Conservation (phyloP, 2,797 vertebrate species). For the Gymnoscopelus microlampas region DNA sequence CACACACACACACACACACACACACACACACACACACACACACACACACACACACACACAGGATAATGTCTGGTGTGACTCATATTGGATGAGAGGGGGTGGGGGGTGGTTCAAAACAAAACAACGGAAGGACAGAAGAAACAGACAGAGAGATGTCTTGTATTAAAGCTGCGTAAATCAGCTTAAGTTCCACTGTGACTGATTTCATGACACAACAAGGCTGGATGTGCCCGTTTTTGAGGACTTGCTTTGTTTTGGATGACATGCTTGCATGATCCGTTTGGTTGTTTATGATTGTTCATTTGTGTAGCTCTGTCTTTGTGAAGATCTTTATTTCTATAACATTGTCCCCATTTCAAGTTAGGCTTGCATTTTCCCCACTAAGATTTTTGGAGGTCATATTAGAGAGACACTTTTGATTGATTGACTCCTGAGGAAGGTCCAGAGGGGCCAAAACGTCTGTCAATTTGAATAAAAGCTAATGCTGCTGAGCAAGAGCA, state of each 20-base stretch:
- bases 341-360: no score
- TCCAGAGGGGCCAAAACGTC: no score
- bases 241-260: not conserved
- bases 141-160: slow-evolving; percentile 8
- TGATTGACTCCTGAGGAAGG: no score
- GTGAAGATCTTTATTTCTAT: no score
- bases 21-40: no score
- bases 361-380: no score
- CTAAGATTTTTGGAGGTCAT: no score
- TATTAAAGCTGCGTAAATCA: not conserved
- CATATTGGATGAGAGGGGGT: slow-evolving; percentile 20
- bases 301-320: not conserved
- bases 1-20: no score
- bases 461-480: no score
- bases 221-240: not conserved
- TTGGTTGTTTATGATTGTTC: not conserved
- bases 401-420: no score
- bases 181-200: not conserved
- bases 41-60: slow-evolving; percentile 1
- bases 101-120: slow-evolving; percentile 48
- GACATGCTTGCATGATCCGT: not conserved
- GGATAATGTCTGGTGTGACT: slow-evolving; percentile 64
- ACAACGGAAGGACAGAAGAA: slow-evolving; percentile 50
- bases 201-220: not conserved
- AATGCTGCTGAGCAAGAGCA: no score